Evolutionary conservation across 2,888 invertebrate genomes (phyloP), one percentile per base, ranked within the genome.

Genomic region (Thecocarcelia acutangulata): DNA sequence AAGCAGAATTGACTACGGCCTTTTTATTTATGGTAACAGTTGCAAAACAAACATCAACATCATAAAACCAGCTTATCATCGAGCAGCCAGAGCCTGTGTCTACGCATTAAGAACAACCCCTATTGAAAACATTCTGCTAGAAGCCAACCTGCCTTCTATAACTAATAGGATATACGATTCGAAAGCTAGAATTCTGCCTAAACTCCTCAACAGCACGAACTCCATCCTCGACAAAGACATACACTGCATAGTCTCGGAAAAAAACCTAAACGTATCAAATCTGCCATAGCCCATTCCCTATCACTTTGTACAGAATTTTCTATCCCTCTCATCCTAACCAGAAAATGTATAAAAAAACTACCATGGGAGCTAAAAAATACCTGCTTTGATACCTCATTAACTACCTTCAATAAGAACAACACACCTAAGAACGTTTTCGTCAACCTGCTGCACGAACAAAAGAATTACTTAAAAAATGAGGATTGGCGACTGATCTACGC

Each of bases 31-130:
- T 12, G 52, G 52, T 11, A 66, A 66, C 66, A 66, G 12, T 37
- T 33, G 40, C 9, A 52, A 66, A 52, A 37, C 50, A 12, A 50
- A 48, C 5, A 48, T 64, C 28, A 64, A 50, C 11, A 48, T 64
- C 11, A 50, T 64, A 12, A 64, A 50, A 50, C 13, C 50, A 3
- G 15, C 40, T 12, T 64, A 37, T 17, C 50, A 64, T 52, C 66
- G 40, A 52, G 52, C 52, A 3, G 66, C 48, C 2, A 50, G 66
- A 40, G 40, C 52, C 6, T 52, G 37, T 5, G 40, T 42, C 1
- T 66, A 66, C 6, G 66, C 52, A 1, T 66, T 52, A n/a, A 40
- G 50, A n/a, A 50, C 64, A 37, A 52, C 64, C 4, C 64, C 50
- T 1, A 48, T 63, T 8, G 12, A 63, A 8, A 24, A 48, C 17